A percentile compares a stretch with the other conserved stretches of the same genome.
Evolutionary conservation across 2,797 vertebrate genomes (phyloP).

Genomic region (Enteromius thamalakanensis): DNA sequence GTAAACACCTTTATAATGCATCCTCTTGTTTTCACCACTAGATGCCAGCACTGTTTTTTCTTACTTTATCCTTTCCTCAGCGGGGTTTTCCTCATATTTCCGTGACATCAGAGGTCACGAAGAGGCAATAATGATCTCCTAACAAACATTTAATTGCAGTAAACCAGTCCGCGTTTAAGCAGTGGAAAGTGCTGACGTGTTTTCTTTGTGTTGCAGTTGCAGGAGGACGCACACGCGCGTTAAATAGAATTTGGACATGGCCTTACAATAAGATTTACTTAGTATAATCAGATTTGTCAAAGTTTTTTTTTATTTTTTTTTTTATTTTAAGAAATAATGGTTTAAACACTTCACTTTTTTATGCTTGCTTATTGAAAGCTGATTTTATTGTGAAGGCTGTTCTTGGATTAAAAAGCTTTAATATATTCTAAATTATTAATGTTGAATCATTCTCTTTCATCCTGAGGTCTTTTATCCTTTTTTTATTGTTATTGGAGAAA

Average conservation of each 20-base stretch:
- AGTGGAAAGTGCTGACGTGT: conserved; percentile 20
- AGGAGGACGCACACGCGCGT: not conserved
- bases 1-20: not conserved
- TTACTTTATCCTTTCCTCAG: not conserved
- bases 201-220: not conserved
- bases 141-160: conserved; percentile 21
- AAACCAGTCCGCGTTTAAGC: conserved; percentile 14
- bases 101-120: conserved; percentile 36
- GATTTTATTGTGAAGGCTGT: not conserved
- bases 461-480: not conserved
- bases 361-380: not conserved
- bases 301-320: not conserved
- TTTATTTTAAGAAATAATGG: too few relatives aligned
- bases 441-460: not conserved
- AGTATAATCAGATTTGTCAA: too few relatives aligned
- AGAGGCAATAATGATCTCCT: conserved; percentile 8
- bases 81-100: conserved; percentile 4
- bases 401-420: not conserved
- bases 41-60: conserved; percentile 49
- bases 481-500: not conserved
- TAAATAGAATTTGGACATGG: not conserved
- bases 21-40: conserved; percentile 33
- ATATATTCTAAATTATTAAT: not conserved
- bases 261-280: not conserved
- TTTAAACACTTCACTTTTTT: not conserved